Conservation (phyloP, 2,888 invertebrate species). For the Chironomus tentans region DNA sequence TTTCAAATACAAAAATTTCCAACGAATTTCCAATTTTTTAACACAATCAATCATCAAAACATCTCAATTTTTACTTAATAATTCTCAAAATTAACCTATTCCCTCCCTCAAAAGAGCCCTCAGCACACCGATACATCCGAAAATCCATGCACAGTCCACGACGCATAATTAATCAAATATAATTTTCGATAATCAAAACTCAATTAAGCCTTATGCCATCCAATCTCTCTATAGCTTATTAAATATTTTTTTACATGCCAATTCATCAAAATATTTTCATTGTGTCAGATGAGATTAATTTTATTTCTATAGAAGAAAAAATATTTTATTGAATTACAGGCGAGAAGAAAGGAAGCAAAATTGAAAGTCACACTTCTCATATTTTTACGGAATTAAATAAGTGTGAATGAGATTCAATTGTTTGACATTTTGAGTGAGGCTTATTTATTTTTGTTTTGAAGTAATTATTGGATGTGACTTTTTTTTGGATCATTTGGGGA, state of each 20-base stretch:
- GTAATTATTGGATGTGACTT: no score
- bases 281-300: background rate
- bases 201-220: constrained; percentile 2
- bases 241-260: background rate
- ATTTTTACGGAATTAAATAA: background rate
- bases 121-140: no score
- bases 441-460: no score
- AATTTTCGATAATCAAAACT: constrained; percentile 21
- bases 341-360: constrained; percentile 1
- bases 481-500: no score
- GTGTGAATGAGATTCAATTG: constrained; percentile 8
- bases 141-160: no score
- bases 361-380: constrained; percentile 22
- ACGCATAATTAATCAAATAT: constrained; percentile 23
- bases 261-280: constrained; percentile 7
- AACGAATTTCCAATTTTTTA: no score
- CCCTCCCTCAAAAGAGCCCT: no score
- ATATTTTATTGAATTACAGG: background rate
- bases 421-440: no score
- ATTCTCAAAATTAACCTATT: no score
- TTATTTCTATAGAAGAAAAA: constrained; percentile 2
- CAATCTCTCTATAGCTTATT: background rate
- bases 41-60: no score
- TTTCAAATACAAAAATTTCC: no score
- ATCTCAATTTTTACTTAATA: no score